These are phyloP conservation scores for Drosophila colorata DNA, from an alignment of 2,888 invertebrate species.

Conservation along the genomic window DNA sequence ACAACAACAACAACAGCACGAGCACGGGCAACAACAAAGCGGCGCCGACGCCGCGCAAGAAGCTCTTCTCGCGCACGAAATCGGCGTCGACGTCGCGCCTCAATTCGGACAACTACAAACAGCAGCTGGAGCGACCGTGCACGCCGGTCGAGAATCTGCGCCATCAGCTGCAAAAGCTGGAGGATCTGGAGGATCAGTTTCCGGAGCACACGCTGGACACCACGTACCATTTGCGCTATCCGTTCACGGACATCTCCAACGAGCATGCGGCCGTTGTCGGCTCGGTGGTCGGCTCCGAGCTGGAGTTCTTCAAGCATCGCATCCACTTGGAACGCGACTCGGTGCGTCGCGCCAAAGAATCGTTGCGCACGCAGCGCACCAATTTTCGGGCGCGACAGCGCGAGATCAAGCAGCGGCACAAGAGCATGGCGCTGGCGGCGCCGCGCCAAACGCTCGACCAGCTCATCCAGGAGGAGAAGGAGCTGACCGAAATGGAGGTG, in stretches of 20 bases:
- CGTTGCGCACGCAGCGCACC: slow-evolving; percentile 89
- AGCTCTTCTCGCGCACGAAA: slow-evolving; percentile 90
- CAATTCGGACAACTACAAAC: slow-evolving; percentile 85
- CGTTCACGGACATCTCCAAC: slow-evolving; percentile 89
- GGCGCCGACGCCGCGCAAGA: slow-evolving; percentile 86
- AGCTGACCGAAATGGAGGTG: slow-evolving; percentile 93
- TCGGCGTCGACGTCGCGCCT: slow-evolving; percentile 90
- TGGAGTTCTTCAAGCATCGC: slow-evolving; percentile 93
- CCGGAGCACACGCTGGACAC: slow-evolving; percentile 90
- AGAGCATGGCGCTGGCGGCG: slow-evolving; percentile 56
- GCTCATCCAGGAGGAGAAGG: slow-evolving; percentile 90
- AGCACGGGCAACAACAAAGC: slow-evolving; percentile 13
- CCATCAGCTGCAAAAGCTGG: slow-evolving; percentile 92
- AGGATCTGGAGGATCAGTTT: slow-evolving; percentile 93
- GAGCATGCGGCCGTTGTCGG: slow-evolving; percentile 81
- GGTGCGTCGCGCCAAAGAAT: slow-evolving; percentile 92
- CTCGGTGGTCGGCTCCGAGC: slow-evolving; percentile 87
- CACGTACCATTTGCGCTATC: slow-evolving; percentile 92
- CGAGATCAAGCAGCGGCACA: slow-evolving; percentile 86
- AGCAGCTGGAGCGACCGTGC: slow-evolving; percentile 86
- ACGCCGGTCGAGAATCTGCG: slow-evolving; percentile 92
- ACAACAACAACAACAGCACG: slow-evolving; percentile 85
- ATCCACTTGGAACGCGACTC: slow-evolving; percentile 93
- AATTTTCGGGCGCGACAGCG: slow-evolving; percentile 89
- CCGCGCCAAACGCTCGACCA: slow-evolving; percentile 83